A percentile compares a stretch with the other conserved stretches of the same genome.
Evolutionary conservation across 2,888 invertebrate genomes (phyloP).

Genomic region (Sphaerophoria taeniata): DNA sequence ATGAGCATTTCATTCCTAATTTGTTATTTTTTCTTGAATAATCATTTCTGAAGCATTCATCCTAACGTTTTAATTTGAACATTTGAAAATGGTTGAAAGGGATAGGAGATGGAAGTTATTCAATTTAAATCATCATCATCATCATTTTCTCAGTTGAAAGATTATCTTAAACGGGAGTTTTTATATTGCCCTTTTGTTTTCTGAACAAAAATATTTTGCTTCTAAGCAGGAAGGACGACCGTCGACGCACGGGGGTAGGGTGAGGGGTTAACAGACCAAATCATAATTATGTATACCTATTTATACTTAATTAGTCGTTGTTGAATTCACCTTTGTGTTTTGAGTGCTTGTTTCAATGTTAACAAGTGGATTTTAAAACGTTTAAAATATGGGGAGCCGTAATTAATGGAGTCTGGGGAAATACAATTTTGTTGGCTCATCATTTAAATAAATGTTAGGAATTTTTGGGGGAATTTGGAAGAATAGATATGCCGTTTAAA

Average conservation of each 20-base stretch:
- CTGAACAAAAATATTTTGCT: background rate
- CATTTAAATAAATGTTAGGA: too few species aligned
- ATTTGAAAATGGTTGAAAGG: constrained; percentile 2
- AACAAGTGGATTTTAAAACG: too few species aligned
- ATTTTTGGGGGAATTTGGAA: too few species aligned
- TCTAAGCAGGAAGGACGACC: background rate
- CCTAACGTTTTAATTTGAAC: constrained; percentile 49
- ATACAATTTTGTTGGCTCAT: too few species aligned
- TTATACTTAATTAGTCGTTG: background rate
- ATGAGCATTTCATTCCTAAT: constrained; percentile 31
- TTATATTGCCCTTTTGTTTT: background rate
- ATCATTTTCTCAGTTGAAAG: constrained; percentile 2
- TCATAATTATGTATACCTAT: too few species aligned
- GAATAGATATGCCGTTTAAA: too few species aligned
- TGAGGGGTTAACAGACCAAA: too few species aligned
- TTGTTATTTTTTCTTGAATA: constrained; percentile 50
- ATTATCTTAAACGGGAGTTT: background rate
- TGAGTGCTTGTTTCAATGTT: too few species aligned
- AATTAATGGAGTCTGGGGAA: too few species aligned
- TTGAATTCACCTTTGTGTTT: background rate
- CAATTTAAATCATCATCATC: constrained; percentile 26
- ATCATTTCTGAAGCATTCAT: constrained; percentile 59
- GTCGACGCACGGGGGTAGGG: too few species aligned
- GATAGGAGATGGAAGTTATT: background rate
- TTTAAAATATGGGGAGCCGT: too few species aligned